These are phyloP conservation scores for Tenualosa thibaudeaui DNA, from an alignment of 2,797 vertebrate genomes.

Conservation along the genomic window DNA sequence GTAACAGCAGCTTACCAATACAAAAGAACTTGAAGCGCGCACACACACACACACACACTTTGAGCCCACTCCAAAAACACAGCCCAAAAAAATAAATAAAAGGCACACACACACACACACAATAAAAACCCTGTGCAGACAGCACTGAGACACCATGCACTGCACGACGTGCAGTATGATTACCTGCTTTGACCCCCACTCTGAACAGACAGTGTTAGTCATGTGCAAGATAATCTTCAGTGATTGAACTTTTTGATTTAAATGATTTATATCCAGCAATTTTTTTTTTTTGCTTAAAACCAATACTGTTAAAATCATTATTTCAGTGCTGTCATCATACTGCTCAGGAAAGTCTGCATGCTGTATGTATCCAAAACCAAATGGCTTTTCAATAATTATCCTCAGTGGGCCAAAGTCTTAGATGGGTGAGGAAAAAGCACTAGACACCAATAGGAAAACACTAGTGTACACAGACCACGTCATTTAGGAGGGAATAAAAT, in stretches of 20 bases:
- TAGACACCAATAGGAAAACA: not conserved
- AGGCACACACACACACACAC: not conserved
- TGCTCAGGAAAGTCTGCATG: not conserved
- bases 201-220: not conserved
- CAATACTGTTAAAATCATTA: not conserved
- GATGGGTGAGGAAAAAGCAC: not conserved
- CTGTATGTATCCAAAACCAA: not conserved
- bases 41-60: conserved; percentile 29
- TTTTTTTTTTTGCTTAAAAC: not conserved
- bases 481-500: not conserved
- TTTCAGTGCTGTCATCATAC: not conserved
- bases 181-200: not conserved
- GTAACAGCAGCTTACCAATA: not conserved
- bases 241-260: too few species aligned
- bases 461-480: not conserved
- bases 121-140: not conserved
- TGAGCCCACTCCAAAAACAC: not conserved
- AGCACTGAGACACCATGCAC: not conserved
- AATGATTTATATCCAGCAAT: too few species aligned
- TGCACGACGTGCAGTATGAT: not conserved
- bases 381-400: not conserved
- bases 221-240: too few species aligned
- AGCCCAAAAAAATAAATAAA: not conserved
- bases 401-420: not conserved
- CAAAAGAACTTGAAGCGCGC: not conserved